Conservation (phyloP, 2,888 invertebrate genomes). For the Euplagia quadripunctaria region DNA sequence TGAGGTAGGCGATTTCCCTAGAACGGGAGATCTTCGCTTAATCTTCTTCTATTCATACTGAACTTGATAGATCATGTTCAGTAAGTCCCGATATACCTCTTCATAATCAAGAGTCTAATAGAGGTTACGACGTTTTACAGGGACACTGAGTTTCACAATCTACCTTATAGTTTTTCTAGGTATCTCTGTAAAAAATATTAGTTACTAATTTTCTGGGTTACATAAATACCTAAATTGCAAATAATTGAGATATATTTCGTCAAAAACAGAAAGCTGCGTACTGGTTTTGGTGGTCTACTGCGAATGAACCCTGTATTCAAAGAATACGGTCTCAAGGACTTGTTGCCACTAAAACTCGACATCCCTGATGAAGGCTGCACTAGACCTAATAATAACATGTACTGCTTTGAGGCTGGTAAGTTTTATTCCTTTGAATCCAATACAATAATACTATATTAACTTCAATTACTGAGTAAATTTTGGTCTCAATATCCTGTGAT, state of each 20-base stretch:
- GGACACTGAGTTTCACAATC: not conserved
- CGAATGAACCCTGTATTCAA: slow-evolving; percentile 96
- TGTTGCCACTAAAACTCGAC: slow-evolving; percentile 95
- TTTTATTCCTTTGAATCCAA: slow-evolving; percentile 12
- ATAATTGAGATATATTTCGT: not conserved
- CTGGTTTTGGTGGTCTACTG: slow-evolving; percentile 93
- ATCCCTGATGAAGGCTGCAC: slow-evolving; percentile 97
- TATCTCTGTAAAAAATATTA: not conserved
- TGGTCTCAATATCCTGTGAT: not conserved
- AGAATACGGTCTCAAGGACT: slow-evolving; percentile 95
- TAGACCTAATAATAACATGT: slow-evolving; percentile 95
- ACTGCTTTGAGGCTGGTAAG: slow-evolving; percentile 96
- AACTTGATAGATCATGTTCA: not conserved
- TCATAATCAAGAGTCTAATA: not conserved
- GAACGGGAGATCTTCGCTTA: no score
- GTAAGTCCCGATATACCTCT: not conserved
- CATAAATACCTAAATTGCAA: not conserved
- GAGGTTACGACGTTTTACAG: not conserved
- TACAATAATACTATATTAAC: not conserved
- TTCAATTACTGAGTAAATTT: not conserved
- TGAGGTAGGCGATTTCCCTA: no score
- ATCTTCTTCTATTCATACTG: no score
- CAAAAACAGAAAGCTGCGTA: slow-evolving; percentile 90
- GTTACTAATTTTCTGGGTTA: not conserved
- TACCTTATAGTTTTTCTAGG: not conserved